These are phyloP conservation scores for Tetropium fuscum DNA, from an alignment of 2,888 invertebrate species.

Conservation along the genomic window DNA sequence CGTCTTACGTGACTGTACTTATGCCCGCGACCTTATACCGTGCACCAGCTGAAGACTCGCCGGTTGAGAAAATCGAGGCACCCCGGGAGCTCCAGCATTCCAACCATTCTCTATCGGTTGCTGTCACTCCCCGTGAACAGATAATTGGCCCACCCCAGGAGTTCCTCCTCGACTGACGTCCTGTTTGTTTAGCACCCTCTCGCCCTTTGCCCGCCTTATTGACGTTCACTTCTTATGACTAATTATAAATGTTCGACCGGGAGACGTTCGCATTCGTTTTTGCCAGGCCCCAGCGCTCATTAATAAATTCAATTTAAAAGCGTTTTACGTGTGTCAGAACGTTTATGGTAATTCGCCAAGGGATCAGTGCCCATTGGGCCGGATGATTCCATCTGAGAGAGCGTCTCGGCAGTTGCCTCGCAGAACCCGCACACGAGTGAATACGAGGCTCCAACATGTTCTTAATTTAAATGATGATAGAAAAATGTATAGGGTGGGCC, in stretches of 20 bases:
- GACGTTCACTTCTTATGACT: conserved; percentile 40
- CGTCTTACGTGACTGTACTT: no score
- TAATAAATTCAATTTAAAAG: conserved; percentile 35
- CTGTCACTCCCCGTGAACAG: conserved; percentile 67
- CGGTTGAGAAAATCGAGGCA: no score
- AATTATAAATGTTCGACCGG: conserved; percentile 35
- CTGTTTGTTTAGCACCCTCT: conserved; percentile 61
- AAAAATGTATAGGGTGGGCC: no score
- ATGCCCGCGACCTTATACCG: no score
- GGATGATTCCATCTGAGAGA: conserved; percentile 18
- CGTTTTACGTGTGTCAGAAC: conserved; percentile 24
- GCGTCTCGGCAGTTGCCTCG: background rate
- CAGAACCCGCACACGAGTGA: background rate
- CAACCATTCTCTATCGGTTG: conserved; percentile 60
- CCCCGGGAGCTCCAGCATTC: conserved; percentile 62
- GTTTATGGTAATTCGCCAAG: conserved; percentile 33
- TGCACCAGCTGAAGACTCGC: no score
- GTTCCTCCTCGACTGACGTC: conserved; percentile 59
- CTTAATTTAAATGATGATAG: no score
- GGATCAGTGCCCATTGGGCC: conserved; percentile 29
- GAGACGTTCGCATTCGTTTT: conserved; percentile 46
- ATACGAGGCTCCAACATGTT: no score
- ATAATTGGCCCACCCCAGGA: conserved; percentile 69
- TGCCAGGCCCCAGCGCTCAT: conserved; percentile 34
- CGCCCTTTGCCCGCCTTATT: conserved; percentile 5